These are phyloP conservation scores for Borostomias antarcticus DNA, from an alignment of 2,797 vertebrate genomes.

Conservation along the genomic window DNA sequence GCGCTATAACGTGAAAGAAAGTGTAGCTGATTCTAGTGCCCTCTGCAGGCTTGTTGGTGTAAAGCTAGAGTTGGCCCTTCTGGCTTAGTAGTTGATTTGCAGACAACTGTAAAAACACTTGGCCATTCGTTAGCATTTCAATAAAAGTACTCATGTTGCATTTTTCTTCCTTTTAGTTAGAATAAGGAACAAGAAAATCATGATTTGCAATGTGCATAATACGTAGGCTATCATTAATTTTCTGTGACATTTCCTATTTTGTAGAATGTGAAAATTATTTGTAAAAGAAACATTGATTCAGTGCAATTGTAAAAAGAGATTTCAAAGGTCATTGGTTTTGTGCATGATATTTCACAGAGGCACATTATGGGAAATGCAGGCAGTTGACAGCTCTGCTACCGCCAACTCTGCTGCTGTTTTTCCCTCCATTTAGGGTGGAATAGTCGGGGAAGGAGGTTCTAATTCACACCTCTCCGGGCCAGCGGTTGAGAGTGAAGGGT, in stretches of 20 bases:
- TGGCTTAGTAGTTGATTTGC: neutral
- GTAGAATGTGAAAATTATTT: neutral
- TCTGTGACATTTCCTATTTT: neutral
- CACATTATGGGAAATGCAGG: no score
- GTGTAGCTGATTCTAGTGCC: neutral
- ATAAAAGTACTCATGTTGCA: constrained; percentile 1
- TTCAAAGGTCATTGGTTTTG: neutral
- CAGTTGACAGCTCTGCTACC: no score
- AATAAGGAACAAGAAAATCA: neutral
- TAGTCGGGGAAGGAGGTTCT: neutral
- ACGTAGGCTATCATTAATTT: no score
- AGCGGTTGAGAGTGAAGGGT: constrained; percentile 67
- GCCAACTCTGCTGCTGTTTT: neutral
- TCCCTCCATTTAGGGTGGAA: neutral
- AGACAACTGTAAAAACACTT: neutral
- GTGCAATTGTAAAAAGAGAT: constrained; percentile 10
- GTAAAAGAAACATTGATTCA: neutral
- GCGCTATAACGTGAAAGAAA: neutral
- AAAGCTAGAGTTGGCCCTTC: neutral
- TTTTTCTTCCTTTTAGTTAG: neutral
- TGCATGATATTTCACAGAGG: neutral
- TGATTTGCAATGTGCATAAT: neutral
- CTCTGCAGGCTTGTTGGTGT: neutral
- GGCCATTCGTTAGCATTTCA: neutral
- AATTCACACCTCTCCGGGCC: neutral